Conservation (phyloP, 2,888 invertebrate genomes). For the Meandrusa payeni region DNA sequence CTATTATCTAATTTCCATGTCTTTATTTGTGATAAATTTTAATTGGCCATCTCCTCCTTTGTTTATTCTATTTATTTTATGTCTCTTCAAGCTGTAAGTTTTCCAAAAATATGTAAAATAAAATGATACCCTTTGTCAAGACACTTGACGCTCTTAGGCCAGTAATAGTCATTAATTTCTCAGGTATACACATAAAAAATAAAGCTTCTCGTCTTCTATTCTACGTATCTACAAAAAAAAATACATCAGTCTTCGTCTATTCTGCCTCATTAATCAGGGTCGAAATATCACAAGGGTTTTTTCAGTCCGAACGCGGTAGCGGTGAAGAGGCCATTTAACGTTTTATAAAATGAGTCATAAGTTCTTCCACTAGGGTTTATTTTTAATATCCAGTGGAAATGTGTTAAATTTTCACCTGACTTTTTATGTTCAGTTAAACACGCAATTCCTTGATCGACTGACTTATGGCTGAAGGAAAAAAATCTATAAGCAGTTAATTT, state of each 20-base stretch:
- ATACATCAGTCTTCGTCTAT: constrained; percentile 12
- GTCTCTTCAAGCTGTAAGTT: too few species aligned
- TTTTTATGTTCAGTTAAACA: neutral
- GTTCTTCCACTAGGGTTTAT: neutral
- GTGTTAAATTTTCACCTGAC: neutral
- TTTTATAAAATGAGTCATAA: neutral
- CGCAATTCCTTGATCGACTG: neutral
- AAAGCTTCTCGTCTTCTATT: neutral
- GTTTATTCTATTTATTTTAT: too few species aligned
- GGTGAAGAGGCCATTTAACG: neutral
- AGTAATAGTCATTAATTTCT: neutral
- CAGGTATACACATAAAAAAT: neutral
- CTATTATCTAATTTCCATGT: too few species aligned
- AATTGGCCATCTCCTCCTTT: too few species aligned
- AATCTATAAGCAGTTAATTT: too few species aligned
- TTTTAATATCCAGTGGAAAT: neutral
- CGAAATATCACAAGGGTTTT: constrained; percentile 7
- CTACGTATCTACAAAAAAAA: constrained; percentile 7
- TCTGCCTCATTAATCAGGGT: constrained; percentile 8
- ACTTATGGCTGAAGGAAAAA: too few species aligned
- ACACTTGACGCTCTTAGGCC: too few species aligned
- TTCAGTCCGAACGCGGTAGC: neutral
- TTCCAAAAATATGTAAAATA: too few species aligned
- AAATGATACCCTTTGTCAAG: too few species aligned
- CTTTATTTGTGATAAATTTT: too few species aligned